phyloP scores from a whole-genome alignment of 2,888 invertebrate genomes.

The Yponomeuta plumbellus region DNA sequence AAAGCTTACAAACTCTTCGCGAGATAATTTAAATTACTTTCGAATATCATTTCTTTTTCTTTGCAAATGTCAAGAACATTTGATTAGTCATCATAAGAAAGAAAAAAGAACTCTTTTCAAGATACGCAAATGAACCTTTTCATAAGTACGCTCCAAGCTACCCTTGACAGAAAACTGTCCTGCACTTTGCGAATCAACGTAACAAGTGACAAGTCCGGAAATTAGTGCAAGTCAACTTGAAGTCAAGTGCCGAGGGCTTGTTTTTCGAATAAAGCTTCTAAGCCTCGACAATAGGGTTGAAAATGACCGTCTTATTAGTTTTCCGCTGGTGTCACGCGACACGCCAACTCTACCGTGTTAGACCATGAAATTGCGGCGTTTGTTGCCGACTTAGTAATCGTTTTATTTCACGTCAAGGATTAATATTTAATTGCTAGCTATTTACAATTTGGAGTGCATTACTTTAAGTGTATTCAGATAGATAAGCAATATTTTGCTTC shows the following conservation, averaged over 20 bases:
- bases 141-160: neutral
- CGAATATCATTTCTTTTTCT: too few relatives aligned
- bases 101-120: neutral
- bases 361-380: slow-evolving; percentile 12
- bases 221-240: slow-evolving; percentile 25
- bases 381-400: neutral
- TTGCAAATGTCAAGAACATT: too few relatives aligned
- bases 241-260: slow-evolving; percentile 6
- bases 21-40: too few relatives aligned
- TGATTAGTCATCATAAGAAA: neutral
- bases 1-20: too few relatives aligned
- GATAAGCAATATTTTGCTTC: too few relatives aligned
- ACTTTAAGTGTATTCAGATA: neutral
- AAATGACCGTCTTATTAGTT: neutral
- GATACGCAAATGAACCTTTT: neutral
- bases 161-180: neutral
- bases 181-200: neutral
- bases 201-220: slow-evolving; percentile 38
- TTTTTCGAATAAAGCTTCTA: neutral
- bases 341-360: slow-evolving; percentile 8
- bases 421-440: neutral
- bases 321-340: slow-evolving; percentile 6
- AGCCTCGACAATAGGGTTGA: neutral
- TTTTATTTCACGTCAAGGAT: slow-evolving; percentile 4
- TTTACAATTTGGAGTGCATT: neutral